Evolutionary conservation across 2,113 vertebrate species (phyloP).

Genomic region (Poeciliopsis prolifica): DNA sequence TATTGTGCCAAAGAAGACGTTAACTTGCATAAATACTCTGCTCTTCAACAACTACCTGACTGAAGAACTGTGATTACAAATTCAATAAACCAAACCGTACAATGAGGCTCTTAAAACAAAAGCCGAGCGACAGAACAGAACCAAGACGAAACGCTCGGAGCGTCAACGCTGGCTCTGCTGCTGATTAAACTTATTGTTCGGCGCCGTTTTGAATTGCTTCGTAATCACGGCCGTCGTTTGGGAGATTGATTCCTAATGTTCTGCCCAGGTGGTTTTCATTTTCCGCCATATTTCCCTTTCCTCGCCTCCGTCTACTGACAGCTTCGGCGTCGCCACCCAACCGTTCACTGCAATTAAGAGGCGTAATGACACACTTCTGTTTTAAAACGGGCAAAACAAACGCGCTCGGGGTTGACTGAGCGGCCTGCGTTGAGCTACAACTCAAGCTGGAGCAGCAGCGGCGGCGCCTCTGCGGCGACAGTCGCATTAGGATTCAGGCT

Average conservation of each 20-base stretch:
- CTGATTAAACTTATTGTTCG: not conserved
- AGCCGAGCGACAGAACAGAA: not conserved
- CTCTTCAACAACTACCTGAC: not conserved
- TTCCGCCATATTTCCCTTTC: constrained; percentile 2
- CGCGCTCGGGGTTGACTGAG: not conserved
- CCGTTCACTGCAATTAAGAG: constrained; percentile 19
- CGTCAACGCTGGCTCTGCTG: not conserved
- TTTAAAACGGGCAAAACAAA: constrained; percentile 13
- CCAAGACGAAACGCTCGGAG: not conserved
- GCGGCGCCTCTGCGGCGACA: constrained; percentile 4
- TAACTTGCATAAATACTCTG: no score
- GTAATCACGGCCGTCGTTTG: not conserved
- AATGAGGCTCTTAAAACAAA: not conserved
- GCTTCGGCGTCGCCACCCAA: constrained; percentile 14
- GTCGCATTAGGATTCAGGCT: constrained; percentile 36
- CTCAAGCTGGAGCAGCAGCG: constrained; percentile 5
- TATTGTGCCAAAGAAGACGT: no score
- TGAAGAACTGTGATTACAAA: no score
- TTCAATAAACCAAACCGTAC: not conserved
- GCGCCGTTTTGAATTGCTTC: not conserved
- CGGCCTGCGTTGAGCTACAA: not conserved
- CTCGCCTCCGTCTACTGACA: not conserved
- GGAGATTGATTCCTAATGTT: constrained; percentile 6
- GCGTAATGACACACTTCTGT: constrained; percentile 16
- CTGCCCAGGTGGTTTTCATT: constrained; percentile 24